Evolutionary conservation across 2,888 invertebrate species (phyloP).

Genomic region (Agelastica alni): DNA sequence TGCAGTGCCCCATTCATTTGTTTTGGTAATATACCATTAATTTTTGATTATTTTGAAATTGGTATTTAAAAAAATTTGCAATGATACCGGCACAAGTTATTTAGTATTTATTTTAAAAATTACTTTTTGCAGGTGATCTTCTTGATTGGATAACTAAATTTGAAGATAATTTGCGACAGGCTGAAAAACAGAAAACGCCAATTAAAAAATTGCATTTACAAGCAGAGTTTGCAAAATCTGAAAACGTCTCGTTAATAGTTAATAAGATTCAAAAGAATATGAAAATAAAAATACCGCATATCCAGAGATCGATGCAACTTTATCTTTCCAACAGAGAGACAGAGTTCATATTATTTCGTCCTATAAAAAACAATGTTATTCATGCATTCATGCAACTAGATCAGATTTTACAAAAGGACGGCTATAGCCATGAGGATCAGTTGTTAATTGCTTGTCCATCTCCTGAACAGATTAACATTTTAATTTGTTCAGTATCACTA

Average conservation of each 20-base stretch:
- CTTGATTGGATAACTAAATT: constrained; percentile 57
- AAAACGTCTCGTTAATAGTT: constrained; percentile 70
- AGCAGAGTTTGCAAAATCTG: constrained; percentile 70
- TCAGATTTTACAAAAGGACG: constrained; percentile 71
- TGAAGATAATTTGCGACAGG: constrained; percentile 47
- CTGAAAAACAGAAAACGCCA: constrained; percentile 31
- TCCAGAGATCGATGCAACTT: constrained; percentile 90
- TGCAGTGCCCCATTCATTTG: too few relatives aligned
- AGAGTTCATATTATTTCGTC: constrained; percentile 93
- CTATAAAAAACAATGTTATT: constrained; percentile 91
- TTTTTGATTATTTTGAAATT: too few relatives aligned
- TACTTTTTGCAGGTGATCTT: constrained; percentile 33
- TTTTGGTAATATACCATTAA: too few relatives aligned
- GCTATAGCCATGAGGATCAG: constrained; percentile 81
- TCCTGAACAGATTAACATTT: constrained; percentile 89
- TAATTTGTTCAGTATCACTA: constrained; percentile 80
- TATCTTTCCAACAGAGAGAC: constrained; percentile 97
- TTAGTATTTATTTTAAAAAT: too few relatives aligned
- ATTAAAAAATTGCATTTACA: constrained; percentile 38
- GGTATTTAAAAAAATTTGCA: too few relatives aligned
- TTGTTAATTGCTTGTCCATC: constrained; percentile 88
- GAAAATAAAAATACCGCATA: constrained; percentile 74
- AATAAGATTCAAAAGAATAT: constrained; percentile 79
- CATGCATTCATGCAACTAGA: constrained; percentile 85
- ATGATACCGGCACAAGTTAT: too few relatives aligned